Evolutionary conservation across 1,140 invertebrate genomes (phyloP).

Genomic region (Bombyx mandarina): DNA sequence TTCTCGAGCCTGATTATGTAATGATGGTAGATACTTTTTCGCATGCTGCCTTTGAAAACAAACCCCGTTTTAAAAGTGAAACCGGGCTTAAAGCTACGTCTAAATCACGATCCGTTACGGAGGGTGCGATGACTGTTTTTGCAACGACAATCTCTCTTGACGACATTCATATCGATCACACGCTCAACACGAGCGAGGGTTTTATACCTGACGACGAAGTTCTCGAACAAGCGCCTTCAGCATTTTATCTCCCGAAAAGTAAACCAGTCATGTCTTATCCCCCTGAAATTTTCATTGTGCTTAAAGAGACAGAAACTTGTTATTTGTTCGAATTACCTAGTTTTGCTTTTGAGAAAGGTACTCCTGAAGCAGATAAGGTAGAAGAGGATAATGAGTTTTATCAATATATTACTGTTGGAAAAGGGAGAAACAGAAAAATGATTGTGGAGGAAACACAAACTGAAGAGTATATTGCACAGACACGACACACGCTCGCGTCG

Average conservation of each 20-base stretch:
- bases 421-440: slow-evolving; percentile 75
- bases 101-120: slow-evolving; percentile 19
- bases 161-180: slow-evolving; percentile 64
- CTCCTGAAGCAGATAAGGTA: slow-evolving; percentile 69
- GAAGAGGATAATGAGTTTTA: slow-evolving; percentile 77
- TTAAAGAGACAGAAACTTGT: slow-evolving; percentile 77
- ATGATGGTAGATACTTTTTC: slow-evolving; percentile 38
- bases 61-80: slow-evolving; percentile 28
- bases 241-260: slow-evolving; percentile 64
- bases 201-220: slow-evolving; percentile 24
- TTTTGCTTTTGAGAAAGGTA: slow-evolving; percentile 73
- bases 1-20: slow-evolving; percentile 33
- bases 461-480: slow-evolving; percentile 71
- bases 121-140: slow-evolving; percentile 45
- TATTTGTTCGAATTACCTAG: slow-evolving; percentile 77
- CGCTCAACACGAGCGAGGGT: slow-evolving; percentile 49
- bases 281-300: slow-evolving; percentile 71
- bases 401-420: slow-evolving; percentile 74
- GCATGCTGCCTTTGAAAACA: slow-evolving; percentile 51
- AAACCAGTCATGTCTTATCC: slow-evolving; percentile 47
- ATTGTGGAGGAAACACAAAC: slow-evolving; percentile 78
- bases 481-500: slow-evolving; percentile 72
- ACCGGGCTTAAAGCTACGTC: slow-evolving; percentile 22
- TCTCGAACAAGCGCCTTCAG: slow-evolving; percentile 59
- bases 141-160: slow-evolving; percentile 61